Evolutionary conservation across 2,113 vertebrate genomes (phyloP).

Genomic region (Danio rerio): DNA sequence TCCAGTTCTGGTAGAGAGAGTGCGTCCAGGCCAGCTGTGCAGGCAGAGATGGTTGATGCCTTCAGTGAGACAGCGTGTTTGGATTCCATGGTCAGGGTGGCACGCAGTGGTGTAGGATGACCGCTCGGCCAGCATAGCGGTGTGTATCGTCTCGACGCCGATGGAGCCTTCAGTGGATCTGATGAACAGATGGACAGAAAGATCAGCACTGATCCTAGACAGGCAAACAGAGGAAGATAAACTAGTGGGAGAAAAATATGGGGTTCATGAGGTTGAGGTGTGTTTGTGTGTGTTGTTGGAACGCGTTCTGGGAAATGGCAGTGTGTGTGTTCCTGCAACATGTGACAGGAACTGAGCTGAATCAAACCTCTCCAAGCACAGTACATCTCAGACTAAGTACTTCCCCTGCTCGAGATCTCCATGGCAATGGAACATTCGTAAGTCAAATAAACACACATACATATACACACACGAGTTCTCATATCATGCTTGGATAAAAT

Average conservation of each 20-base stretch:
- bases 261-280: constrained; percentile 30
- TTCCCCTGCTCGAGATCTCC: constrained; percentile 38
- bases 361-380: constrained; percentile 32
- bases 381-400: constrained; percentile 26
- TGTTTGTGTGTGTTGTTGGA: constrained; percentile 47
- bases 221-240: constrained; percentile 19
- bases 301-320: constrained; percentile 38
- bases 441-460: constrained; percentile 42
- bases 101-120: constrained; percentile 39
- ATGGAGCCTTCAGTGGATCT: constrained; percentile 37
- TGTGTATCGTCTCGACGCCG: constrained; percentile 18
- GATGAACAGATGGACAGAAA: constrained; percentile 53
- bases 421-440: constrained; percentile 24
- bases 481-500: background rate
- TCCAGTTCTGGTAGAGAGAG: constrained; percentile 19
- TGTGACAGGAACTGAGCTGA: constrained; percentile 32
- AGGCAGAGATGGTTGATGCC: constrained; percentile 36
- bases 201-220: constrained; percentile 24
- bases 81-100: constrained; percentile 49
- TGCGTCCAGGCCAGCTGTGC: background rate
- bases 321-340: constrained; percentile 26
- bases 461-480: background rate
- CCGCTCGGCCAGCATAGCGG: background rate
- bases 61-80: constrained; percentile 46
- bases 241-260: constrained; percentile 7